Base-by-base conservation (phyloP, 2,888 invertebrate species). In the Nephrocerus scutellatus region DNA sequence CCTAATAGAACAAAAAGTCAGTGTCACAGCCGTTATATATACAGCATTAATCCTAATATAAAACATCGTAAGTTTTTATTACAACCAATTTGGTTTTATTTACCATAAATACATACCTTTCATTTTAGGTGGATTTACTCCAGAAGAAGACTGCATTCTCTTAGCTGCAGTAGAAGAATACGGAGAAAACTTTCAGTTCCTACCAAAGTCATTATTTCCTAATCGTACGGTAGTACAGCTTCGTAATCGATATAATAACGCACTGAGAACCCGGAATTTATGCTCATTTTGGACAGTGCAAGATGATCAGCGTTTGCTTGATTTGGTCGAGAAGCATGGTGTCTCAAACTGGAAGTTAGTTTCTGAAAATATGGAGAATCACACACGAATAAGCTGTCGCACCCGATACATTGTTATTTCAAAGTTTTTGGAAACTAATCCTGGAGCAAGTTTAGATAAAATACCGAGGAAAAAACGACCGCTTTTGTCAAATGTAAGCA, bases 141-240 rank as follows among this genome's bases (percentile, higher is more conserved):
- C 70, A 2, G 77, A 76, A 39, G 85, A 86, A 63, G 83, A 84
- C 59, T 61, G 75, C 8, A 70, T 77, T 2, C 64, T 86, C 15
- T 56, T 78, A n/a, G 72, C 77, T 7, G 76, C 78, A 41, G 68
- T 76, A 0, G 65, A 74, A 28, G 74, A 75, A 48, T 80, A 76
- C 60, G 82, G 82, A 0, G 57, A 58, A 1, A 72, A 80, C 53
- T 84, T 75, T 52, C 53, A 56, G 10, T 73, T 70, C 50, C 75
- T 76, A 51, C 74, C 80, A 15, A 59, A 71, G 0, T 59, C 70
- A 8, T 71, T 75, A 37, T 69, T 85, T 44, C 77, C 79, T 0
- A 73, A 78, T 15, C 73, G 85, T 16, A 76, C 80, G 0, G 51
- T 69, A 6, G 51, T 71, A 1, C 84, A 85, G 55, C 62, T 84